Evolutionary conservation across 1,140 invertebrate genomes (phyloP), one percentile per base, ranked within the genome.

Genomic region (Maconellicoccus hirsutus): DNA sequence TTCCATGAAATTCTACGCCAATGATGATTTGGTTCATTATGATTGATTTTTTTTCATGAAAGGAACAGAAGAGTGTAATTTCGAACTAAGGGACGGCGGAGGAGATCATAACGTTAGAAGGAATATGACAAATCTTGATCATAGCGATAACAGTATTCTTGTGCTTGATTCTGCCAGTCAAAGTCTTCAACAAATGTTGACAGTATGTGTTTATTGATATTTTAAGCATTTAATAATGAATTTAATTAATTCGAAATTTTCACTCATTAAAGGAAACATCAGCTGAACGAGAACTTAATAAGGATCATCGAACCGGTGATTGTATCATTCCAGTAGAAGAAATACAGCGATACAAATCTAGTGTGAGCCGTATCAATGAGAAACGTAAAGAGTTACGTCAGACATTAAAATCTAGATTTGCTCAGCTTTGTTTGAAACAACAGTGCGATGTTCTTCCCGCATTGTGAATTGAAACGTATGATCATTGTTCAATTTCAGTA

Each of bases 311-410:
- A 90, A 75, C 63, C 0, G 85, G 85, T 73, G 81, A 84, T 75
- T 87, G 86, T 83, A 89, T 88, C 82, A 94, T 94, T 83, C 90
- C 92, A 70, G 85, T 87, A 74, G 92, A 94, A 81, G 92, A 94
- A 79, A 88, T 94, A 61, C 80, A 87, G 79, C 84, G 86, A 79
- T 92, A 92, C 77, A 88, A 89, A 81, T 88, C 87, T 38, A 86
- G 87, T 75, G 85, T 87, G 78, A 80, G 79, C 74, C 86, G 90
- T 77, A 84, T 92, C 75, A 85, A 85, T 73, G 86, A 91, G 75
- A 86, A 93, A 81, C 86, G 92, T 70, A 84, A 89, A 75, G 86
- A 93, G 79, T 81, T 95, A 72, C 84, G 93, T 61, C 86, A 92
- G 78, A 91, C 84, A 14, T 80, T 95, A 63, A 86, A 87, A 74